phyloP scores from a whole-genome alignment of 2,113 vertebrate species.

The Vireo altiloquus region DNA sequence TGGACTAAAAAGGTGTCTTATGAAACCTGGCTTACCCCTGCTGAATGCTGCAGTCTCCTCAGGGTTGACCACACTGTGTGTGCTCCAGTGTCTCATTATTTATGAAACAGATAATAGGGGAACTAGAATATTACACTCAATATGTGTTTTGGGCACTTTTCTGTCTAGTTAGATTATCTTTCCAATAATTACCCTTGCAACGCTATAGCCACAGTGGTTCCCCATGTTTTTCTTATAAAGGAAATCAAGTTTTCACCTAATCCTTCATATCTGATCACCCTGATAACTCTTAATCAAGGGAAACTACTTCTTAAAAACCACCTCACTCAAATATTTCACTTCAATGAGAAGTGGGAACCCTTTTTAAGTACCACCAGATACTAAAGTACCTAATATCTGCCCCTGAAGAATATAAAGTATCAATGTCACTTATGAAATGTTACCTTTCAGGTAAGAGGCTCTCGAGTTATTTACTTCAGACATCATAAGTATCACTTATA shows the following conservation, averaged over 20 bases:
- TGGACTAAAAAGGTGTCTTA: not conserved
- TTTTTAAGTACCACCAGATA: not conserved
- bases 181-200: not conserved
- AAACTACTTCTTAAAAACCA: not conserved
- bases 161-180: not conserved
- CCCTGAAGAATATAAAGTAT: not conserved
- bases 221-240: not conserved
- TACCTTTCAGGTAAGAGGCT: not conserved
- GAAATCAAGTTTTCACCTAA: not conserved
- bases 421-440: not conserved
- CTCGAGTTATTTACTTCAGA: not conserved
- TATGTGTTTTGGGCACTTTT: not conserved
- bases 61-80: not conserved
- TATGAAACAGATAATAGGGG: not conserved
- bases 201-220: not conserved
- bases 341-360: not conserved
- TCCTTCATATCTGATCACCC: not conserved
- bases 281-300: not conserved
- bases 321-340: not conserved
- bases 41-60: not conserved
- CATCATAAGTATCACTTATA: not conserved
- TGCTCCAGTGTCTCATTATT: not conserved
- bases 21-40: not conserved
- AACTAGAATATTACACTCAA: not conserved
- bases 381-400: not conserved